Conservation (phyloP, 2,888 invertebrate species). For the Lymantria dispar region DNA sequence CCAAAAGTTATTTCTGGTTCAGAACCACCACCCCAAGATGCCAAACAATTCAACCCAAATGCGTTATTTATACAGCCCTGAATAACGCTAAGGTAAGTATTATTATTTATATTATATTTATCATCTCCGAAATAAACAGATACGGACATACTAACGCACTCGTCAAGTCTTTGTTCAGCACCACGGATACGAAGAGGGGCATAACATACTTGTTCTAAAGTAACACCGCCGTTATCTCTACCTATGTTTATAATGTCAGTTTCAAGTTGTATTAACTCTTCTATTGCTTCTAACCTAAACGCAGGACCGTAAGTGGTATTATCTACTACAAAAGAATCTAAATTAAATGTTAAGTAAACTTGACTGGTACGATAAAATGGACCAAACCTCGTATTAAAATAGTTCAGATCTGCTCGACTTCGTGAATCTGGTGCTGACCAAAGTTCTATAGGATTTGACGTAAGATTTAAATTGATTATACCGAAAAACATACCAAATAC, state of each 20-base stretch:
- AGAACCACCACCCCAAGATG: constrained; percentile 93
- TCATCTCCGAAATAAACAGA: constrained; percentile 90
- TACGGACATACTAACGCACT: constrained; percentile 92
- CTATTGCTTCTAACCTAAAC: constrained; percentile 88
- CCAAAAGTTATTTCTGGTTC: constrained; percentile 93
- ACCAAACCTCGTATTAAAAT: constrained; percentile 92
- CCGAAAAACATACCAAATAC: constrained; percentile 85
- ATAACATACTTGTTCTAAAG: constrained; percentile 87
- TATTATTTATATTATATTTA: constrained; percentile 70
- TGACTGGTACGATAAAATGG: constrained; percentile 96
- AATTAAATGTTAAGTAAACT: constrained; percentile 88
- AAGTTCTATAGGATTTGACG: constrained; percentile 94
- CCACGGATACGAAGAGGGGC: constrained; percentile 89
- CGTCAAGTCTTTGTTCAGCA: constrained; percentile 70
- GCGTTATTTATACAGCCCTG: constrained; percentile 69
- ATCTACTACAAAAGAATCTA: constrained; percentile 59
- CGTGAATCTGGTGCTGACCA: constrained; percentile 94
- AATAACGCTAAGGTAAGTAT: constrained; percentile 61
- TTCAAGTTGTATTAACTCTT: constrained; percentile 87
- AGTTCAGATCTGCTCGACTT: constrained; percentile 92
- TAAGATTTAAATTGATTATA: constrained; percentile 85
- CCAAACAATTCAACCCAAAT: constrained; percentile 84
- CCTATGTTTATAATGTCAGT: constrained; percentile 84
- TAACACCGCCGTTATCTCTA: constrained; percentile 74
- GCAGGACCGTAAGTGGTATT: constrained; percentile 88